phyloP scores from a whole-genome alignment of 2,113 vertebrate genomes.

The Grammomys dolichurus region DNA sequence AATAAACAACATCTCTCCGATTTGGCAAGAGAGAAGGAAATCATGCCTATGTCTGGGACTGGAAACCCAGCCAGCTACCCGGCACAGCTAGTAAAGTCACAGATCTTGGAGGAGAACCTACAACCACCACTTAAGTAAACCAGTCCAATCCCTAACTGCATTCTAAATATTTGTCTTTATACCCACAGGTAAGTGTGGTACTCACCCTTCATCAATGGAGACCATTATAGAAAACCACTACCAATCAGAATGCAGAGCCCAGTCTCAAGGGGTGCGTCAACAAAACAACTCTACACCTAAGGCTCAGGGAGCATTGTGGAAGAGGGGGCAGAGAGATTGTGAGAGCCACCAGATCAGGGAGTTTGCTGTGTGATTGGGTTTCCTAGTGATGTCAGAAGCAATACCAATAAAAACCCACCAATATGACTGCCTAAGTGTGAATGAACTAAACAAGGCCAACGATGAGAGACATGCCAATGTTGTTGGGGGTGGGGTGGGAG shows the following conservation, averaged over 20 bases:
- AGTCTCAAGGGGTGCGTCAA: neutral
- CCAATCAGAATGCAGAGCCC: neutral
- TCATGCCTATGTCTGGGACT: neutral
- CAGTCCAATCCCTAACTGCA: neutral
- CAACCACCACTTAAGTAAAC: neutral
- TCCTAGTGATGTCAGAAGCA: neutral
- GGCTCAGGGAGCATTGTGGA: neutral
- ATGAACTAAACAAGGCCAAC: neutral
- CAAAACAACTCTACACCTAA: neutral
- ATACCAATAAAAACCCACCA: neutral
- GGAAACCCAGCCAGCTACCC: neutral
- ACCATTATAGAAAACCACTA: neutral
- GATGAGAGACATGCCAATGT: neutral
- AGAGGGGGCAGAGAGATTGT: neutral
- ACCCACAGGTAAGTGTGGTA: neutral
- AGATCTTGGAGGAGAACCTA: neutral
- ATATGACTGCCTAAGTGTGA: neutral
- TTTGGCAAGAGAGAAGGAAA: neutral
- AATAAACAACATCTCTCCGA: neutral
- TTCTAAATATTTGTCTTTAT: neutral
- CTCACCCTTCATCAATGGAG: neutral
- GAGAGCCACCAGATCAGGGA: neutral
- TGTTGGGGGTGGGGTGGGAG: neutral
- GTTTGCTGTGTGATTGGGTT: neutral
- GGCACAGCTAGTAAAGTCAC: neutral